phyloP scores from a whole-genome alignment of 2,797 vertebrate genomes.

The Sebastes alutus region DNA sequence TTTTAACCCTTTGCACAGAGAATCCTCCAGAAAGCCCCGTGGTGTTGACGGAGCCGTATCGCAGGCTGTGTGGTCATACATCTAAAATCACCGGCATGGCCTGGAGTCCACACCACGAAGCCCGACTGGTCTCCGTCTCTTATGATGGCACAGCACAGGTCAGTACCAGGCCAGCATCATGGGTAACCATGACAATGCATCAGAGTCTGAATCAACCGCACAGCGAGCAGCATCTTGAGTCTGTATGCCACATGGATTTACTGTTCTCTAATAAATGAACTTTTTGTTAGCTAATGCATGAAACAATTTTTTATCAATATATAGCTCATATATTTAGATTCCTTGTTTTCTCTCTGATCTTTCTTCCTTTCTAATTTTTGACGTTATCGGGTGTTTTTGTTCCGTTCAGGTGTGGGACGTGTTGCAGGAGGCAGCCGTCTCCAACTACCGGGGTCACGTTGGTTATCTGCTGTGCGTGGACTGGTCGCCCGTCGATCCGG shows the following conservation, averaged over 20 bases:
- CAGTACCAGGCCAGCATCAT: conserved; percentile 1
- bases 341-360: not conserved
- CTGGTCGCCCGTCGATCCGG: conserved; percentile 93
- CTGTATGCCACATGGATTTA: not conserved
- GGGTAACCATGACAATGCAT: not conserved
- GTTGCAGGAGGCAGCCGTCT: conserved; percentile 87
- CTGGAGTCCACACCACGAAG: conserved; percentile 95
- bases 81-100: conserved; percentile 92
- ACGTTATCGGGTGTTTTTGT: not conserved
- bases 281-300: not conserved
- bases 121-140: conserved; percentile 88
- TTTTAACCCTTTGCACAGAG: conserved; percentile 74
- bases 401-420: conserved; percentile 92
- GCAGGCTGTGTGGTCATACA: conserved; percentile 91
- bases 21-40: conserved; percentile 80
- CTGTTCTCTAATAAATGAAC: not conserved
- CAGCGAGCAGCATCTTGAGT: not conserved
- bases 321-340: not conserved
- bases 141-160: conserved; percentile 98
- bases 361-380: not conserved
- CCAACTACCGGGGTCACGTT: conserved; percentile 92
- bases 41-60: conserved; percentile 89
- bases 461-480: conserved; percentile 91
- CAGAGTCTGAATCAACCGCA: not conserved
- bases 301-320: too few species aligned